Conservation (phyloP, 1,140 invertebrate genomes). For the Brachionus rubens region DNA sequence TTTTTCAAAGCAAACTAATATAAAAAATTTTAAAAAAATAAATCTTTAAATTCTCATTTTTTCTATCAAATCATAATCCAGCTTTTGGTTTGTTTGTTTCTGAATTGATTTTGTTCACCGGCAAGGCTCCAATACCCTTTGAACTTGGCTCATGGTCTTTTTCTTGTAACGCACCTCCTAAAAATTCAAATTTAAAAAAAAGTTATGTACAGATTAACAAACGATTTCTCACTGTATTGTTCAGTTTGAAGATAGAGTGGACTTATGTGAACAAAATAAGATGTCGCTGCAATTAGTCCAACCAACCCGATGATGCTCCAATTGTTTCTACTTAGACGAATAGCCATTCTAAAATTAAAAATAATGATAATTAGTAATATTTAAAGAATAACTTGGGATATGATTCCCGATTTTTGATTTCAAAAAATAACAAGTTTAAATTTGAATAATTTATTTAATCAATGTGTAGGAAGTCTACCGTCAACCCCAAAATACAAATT, state of each 20-base stretch:
- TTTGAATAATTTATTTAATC: background rate
- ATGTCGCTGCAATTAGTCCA: slow-evolving; percentile 4
- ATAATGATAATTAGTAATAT: background rate
- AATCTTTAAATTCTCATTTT: too few relatives aligned
- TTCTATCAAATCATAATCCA: too few relatives aligned
- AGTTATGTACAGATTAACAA: background rate
- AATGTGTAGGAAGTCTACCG: slow-evolving; percentile 1
- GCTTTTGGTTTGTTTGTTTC: background rate
- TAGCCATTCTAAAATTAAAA: background rate
- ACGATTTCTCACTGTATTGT: background rate
- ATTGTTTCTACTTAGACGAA: background rate
- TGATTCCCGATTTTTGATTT: slow-evolving; percentile 1
- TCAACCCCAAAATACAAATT: slow-evolving; percentile 44
- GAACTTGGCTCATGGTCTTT: slow-evolving; percentile 18
- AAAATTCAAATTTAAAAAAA: background rate
- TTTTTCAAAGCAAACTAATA: too few relatives aligned
- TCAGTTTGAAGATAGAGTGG: slow-evolving; percentile 27
- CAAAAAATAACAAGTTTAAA: too few relatives aligned
- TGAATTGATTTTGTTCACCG: background rate
- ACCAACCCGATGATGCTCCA: slow-evolving; percentile 10
- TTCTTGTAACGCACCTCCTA: background rate
- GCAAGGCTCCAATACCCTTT: slow-evolving; percentile 5
- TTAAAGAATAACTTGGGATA: background rate
- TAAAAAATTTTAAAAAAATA: too few relatives aligned
- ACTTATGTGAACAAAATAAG: slow-evolving; percentile 35